Evolutionary conservation across 2,797 vertebrate species (phyloP).

Genomic region (Cuculus canorus): DNA sequence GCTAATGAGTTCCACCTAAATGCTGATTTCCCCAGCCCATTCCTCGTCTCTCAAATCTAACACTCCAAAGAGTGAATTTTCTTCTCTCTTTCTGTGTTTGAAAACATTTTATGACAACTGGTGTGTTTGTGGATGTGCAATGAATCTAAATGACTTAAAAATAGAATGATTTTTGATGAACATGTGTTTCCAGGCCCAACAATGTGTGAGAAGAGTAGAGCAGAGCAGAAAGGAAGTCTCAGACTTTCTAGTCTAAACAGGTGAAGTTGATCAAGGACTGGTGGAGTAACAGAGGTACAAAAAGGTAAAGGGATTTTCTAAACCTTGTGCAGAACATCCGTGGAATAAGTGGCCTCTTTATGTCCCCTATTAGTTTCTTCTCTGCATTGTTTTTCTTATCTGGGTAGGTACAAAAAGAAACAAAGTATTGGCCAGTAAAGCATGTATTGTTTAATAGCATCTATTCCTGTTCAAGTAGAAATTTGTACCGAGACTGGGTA

Average conservation of each 20-base stretch:
- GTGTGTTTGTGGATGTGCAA: neutral
- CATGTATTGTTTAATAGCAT: neutral
- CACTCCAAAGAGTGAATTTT: neutral
- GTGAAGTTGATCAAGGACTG: neutral
- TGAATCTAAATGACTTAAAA: neutral
- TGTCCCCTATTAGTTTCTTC: neutral
- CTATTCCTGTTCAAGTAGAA: neutral
- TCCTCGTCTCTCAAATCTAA: neutral
- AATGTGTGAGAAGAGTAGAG: neutral
- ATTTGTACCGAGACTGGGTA: neutral
- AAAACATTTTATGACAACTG: neutral
- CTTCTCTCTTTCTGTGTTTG: neutral
- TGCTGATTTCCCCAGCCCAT: conserved; percentile 26
- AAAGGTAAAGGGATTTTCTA: neutral
- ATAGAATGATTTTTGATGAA: neutral
- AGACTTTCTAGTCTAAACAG: neutral
- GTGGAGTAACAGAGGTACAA: neutral
- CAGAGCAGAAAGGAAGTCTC: neutral
- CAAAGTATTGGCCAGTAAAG: neutral
- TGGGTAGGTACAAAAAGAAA: neutral
- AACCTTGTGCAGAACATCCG: neutral
- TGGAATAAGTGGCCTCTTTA: neutral
- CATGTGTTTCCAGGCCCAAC: neutral
- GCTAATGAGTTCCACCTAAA: conserved; percentile 57
- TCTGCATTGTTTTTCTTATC: conserved; percentile 23